Evolutionary conservation across 2,797 vertebrate genomes (phyloP).

Genomic region (Cryptoblepharus egeriae): DNA sequence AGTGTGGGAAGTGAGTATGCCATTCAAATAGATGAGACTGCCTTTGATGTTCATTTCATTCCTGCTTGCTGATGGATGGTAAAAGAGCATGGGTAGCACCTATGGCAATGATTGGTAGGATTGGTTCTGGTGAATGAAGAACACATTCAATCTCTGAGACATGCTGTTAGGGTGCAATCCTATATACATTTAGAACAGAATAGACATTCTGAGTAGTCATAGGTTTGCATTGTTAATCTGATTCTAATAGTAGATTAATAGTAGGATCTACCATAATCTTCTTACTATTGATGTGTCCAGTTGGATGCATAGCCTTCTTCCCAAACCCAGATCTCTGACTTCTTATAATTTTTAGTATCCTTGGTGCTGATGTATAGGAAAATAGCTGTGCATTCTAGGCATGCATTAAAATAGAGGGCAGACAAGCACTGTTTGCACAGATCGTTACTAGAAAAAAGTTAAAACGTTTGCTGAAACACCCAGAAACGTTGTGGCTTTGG

Average conservation of each 20-base stretch:
- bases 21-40: too few relatives aligned
- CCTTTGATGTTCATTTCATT: too few relatives aligned
- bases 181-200: too few relatives aligned
- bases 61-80: too few relatives aligned
- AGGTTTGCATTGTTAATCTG: not conserved
- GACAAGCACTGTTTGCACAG: not conserved
- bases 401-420: not conserved
- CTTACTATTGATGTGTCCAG: not conserved
- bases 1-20: too few relatives aligned
- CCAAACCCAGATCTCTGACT: not conserved
- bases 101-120: too few relatives aligned
- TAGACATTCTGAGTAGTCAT: too few relatives aligned
- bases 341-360: not conserved
- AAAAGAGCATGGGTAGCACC: too few relatives aligned
- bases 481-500: not conserved
- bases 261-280: too few relatives aligned
- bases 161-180: not conserved
- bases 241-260: too few relatives aligned
- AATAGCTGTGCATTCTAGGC: not conserved
- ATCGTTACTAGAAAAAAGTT: not conserved
- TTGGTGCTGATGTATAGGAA: not conserved
- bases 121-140: not conserved
- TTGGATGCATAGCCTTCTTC: not conserved
- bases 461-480: slow-evolving; percentile 2
- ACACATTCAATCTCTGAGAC: not conserved